These are phyloP conservation scores for Podarcis muralis DNA, from an alignment of 2,113 vertebrate species.

Conservation along the genomic window DNA sequence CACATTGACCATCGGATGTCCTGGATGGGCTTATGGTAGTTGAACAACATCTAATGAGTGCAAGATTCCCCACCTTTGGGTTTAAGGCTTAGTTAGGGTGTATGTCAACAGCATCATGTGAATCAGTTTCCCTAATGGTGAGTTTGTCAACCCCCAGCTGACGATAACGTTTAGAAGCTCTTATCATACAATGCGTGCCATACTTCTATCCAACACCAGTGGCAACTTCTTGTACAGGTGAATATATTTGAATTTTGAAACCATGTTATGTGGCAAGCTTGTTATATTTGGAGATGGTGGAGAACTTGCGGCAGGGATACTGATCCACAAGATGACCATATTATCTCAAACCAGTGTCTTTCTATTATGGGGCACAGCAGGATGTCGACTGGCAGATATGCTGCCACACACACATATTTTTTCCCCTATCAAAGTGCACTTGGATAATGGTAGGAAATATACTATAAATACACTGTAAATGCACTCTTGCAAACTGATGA, in stretches of 20 bases:
- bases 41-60: no score
- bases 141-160: background rate
- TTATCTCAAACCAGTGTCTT: no score
- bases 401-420: background rate
- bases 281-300: no score
- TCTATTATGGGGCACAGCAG: background rate
- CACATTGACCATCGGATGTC: no score
- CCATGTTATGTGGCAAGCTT: no score
- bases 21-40: no score
- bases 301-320: no score
- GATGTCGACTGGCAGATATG: no score
- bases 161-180: background rate
- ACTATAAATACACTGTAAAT: background rate
- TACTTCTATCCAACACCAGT: background rate
- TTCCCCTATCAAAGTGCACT: background rate
- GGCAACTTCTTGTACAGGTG: background rate
- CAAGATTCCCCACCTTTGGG: no score
- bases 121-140: background rate
- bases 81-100: no score
- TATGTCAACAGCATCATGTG: background rate
- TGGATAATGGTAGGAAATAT: background rate
- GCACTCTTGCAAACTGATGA: background rate
- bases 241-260: no score
- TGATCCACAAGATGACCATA: no score
- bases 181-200: background rate